Evolutionary conservation across 2,888 invertebrate species (phyloP).

Genomic region (Reticulitermes lucifugus): DNA sequence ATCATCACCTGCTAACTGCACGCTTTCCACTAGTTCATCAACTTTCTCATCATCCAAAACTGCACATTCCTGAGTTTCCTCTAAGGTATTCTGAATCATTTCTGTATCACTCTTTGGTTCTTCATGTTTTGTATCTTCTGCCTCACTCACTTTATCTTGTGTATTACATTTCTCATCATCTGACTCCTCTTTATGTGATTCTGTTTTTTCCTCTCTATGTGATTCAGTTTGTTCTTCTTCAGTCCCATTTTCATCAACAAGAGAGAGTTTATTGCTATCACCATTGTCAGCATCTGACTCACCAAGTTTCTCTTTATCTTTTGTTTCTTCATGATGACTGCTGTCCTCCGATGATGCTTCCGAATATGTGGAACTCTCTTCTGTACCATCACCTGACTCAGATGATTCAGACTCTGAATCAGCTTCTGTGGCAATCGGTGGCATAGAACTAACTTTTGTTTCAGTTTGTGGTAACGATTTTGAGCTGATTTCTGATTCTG

Average conservation of each 20-base stretch:
- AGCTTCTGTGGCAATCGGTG: conserved; percentile 50
- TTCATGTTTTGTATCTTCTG: conserved; percentile 43
- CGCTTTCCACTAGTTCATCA: conserved; percentile 48
- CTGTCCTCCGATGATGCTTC: conserved; percentile 46
- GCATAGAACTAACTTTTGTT: conserved; percentile 42
- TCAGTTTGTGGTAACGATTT: conserved; percentile 15
- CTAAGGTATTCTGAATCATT: conserved; percentile 55
- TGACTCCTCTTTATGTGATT: conserved; percentile 45
- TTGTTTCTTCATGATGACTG: conserved; percentile 27
- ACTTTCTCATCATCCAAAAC: conserved; percentile 38
- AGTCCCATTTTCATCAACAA: conserved; percentile 63
- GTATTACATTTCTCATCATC: background rate
- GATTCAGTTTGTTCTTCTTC: conserved; percentile 25
- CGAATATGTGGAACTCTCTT: conserved; percentile 31
- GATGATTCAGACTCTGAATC: conserved; percentile 50
- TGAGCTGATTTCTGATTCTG: conserved; percentile 30
- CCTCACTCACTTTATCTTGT: conserved; percentile 42
- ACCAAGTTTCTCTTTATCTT: conserved; percentile 32
- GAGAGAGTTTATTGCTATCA: conserved; percentile 71
- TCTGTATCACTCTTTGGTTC: conserved; percentile 40
- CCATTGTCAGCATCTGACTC: conserved; percentile 69
- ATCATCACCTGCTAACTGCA: conserved; percentile 70
- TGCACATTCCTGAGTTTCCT: conserved; percentile 54
- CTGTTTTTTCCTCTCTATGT: no score
- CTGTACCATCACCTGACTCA: conserved; percentile 33